A percentile compares a stretch with the other conserved stretches of the same genome.
phyloP scores from a whole-genome alignment of 2,888 invertebrate species.

The Drosophila mimetica region DNA sequence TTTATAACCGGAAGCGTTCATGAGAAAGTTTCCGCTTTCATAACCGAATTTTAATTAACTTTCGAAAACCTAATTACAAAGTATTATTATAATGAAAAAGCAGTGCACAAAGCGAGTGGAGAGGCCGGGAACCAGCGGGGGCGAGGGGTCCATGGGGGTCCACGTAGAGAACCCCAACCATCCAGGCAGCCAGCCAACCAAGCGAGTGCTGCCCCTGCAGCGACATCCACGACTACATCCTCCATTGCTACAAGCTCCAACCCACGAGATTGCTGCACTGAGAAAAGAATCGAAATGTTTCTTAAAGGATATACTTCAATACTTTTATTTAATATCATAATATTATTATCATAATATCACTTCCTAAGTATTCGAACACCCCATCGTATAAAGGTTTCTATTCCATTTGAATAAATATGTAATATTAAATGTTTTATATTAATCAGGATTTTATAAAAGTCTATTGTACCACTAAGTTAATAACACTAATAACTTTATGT shows the following conservation, averaged over 20 bases:
- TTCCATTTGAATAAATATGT: no score
- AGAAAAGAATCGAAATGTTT: not conserved
- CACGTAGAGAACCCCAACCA: conserved; percentile 12
- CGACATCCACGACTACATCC: conserved; percentile 44
- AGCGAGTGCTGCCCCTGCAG: conserved; percentile 67
- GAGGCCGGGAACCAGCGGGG: no score
- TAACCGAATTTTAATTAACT: conserved; percentile 85
- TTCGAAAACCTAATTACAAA: conserved; percentile 85
- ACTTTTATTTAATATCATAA: no score
- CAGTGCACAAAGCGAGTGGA: conserved; percentile 75
- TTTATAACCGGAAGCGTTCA: conserved; percentile 81
- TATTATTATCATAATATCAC: no score
- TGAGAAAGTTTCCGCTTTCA: conserved; percentile 84
- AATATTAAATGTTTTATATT: no score
- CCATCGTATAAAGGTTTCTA: no score
- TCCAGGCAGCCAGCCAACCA: conserved; percentile 30
- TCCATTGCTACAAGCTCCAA: conserved; percentile 16
- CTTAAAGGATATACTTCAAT: no score
- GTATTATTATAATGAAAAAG: conserved; percentile 84
- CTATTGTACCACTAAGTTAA: no score
- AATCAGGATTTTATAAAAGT: no score
- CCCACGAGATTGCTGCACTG: conserved; percentile 56
- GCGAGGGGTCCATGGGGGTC: conserved; percentile 33
- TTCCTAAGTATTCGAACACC: no score
- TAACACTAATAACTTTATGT: no score